Conservation (phyloP, 2,113 vertebrate species). For the Platysteira castanea region DNA sequence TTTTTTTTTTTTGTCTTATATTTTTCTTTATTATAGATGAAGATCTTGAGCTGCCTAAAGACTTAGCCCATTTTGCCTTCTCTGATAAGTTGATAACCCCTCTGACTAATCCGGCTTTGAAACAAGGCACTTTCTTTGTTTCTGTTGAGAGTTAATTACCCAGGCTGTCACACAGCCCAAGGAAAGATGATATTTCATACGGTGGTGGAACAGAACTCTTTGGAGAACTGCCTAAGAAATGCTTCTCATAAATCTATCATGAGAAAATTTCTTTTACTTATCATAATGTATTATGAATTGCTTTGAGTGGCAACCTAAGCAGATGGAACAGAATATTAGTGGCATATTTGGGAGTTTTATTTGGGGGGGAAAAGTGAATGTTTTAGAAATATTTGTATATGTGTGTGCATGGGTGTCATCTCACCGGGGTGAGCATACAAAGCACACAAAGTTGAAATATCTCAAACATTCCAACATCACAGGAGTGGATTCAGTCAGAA, state of each 20-base stretch:
- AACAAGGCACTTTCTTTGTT: constrained; percentile 38
- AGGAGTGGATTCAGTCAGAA: neutral
- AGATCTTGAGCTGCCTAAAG: neutral
- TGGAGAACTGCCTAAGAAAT: constrained; percentile 44
- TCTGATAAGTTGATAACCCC: constrained; percentile 44
- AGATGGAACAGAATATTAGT: neutral
- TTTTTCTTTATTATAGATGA: neutral
- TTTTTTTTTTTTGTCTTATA: neutral
- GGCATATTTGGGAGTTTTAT: neutral
- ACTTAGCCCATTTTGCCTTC: constrained; percentile 11
- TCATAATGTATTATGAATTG: constrained; percentile 38
- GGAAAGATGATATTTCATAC: constrained; percentile 29
- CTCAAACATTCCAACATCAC: neutral
- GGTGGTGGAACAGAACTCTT: neutral
- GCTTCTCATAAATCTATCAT: constrained; percentile 44
- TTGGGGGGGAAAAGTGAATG: neutral
- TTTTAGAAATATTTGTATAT: neutral
- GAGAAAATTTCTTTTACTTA: constrained; percentile 34
- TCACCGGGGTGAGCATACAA: neutral
- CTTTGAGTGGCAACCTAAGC: constrained; percentile 33
- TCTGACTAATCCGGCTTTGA: constrained; percentile 35
- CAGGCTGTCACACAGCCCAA: constrained; percentile 38
- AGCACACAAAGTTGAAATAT: neutral
- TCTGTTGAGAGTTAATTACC: constrained; percentile 61
- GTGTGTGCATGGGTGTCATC: neutral